These are phyloP conservation scores for Augochlorella aurata DNA, from an alignment of 2,888 invertebrate genomes.

Conservation along the genomic window DNA sequence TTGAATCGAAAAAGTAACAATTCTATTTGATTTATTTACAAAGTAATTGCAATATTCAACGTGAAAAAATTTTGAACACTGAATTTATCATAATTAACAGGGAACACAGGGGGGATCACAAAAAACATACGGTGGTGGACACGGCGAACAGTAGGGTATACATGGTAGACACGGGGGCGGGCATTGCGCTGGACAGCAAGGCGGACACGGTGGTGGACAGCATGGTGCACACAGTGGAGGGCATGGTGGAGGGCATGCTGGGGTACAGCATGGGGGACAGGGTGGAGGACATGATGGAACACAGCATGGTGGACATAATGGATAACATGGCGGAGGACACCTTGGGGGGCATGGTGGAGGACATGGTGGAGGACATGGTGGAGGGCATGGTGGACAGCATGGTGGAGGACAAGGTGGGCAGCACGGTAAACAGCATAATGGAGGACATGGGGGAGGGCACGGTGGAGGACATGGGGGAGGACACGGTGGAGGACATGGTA, in stretches of 20 bases:
- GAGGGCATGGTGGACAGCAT: not conserved
- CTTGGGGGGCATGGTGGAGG: slow-evolving; percentile 18
- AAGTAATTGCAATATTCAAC: not conserved
- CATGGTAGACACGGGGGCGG: slow-evolving; percentile 25
- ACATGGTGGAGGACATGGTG: not conserved
- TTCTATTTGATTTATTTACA: not conserved
- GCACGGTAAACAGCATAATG: slow-evolving; percentile 14
- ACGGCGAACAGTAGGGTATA: slow-evolving; percentile 21
- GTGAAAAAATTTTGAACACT: not conserved
- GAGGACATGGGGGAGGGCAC: not conserved
- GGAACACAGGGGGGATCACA: slow-evolving; percentile 2
- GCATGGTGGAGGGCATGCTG: not conserved
- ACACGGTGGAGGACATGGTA: slow-evolving; percentile 50
- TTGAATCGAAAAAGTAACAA: not conserved
- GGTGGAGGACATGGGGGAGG: slow-evolving; percentile 56
- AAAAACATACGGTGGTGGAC: slow-evolving; percentile 9
- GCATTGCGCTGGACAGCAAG: slow-evolving; percentile 57
- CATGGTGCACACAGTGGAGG: slow-evolving; percentile 19
- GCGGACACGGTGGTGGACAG: slow-evolving; percentile 25
- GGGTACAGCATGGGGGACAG: slow-evolving; percentile 8
- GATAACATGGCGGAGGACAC: not conserved
- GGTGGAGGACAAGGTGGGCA: slow-evolving; percentile 50
- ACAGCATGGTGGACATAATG: slow-evolving; percentile 55
- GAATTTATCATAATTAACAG: not conserved
- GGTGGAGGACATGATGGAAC: slow-evolving; percentile 73